Conservation (phyloP, 1,140 invertebrate species). For the Megathymus violae region DNA sequence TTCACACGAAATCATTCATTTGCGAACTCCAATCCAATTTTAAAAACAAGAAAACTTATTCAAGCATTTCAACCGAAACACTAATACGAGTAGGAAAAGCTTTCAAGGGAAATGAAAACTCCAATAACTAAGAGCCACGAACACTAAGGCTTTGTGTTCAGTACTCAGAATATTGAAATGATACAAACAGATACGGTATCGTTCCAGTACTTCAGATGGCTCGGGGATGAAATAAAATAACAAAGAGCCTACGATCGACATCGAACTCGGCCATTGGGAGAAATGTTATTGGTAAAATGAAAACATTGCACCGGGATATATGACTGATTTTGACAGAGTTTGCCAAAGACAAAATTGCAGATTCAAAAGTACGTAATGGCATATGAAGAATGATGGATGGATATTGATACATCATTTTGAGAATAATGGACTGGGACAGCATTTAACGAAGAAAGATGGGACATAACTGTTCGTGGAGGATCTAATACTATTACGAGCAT, state of each 20-base stretch:
- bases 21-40: constrained; percentile 1
- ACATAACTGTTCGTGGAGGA: too few species aligned
- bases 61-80: not conserved
- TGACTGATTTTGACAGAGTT: too few species aligned
- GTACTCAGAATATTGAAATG: not conserved
- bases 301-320: too few species aligned
- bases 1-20: not conserved
- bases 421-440: too few species aligned
- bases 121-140: not conserved
- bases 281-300: too few species aligned
- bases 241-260: not conserved
- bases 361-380: too few species aligned
- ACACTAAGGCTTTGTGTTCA: not conserved
- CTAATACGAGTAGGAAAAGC: not conserved
- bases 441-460: too few species aligned
- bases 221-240: not conserved
- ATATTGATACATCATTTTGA: too few species aligned
- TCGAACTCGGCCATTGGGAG: not conserved
- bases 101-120: constrained; percentile 2
- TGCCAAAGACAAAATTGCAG: too few species aligned
- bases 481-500: too few species aligned
- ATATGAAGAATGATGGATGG: too few species aligned
- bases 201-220: not conserved
- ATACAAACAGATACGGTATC: constrained; percentile 2
- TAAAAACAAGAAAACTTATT: not conserved